Conservation (phyloP, 1,140 invertebrate genomes). For the Platyscapa corneri region DNA sequence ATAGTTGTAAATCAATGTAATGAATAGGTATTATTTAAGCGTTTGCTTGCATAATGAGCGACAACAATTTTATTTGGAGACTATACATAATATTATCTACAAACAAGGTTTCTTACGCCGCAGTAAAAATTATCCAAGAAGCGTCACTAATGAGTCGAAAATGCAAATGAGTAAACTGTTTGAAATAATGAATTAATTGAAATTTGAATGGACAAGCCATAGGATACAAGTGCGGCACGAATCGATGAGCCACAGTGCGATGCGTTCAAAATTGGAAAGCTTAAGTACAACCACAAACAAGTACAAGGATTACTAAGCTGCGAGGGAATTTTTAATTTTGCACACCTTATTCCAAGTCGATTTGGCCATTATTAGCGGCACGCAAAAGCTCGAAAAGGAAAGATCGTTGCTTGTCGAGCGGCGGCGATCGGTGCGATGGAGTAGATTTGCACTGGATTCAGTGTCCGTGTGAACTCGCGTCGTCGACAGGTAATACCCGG, state of each 20-base stretch:
- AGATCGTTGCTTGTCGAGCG: not conserved
- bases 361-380: slow-evolving; percentile 56
- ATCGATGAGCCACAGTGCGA: not conserved
- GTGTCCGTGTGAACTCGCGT: not conserved
- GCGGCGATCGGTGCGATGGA: not conserved
- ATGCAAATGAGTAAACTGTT: not conserved
- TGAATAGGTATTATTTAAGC: no score
- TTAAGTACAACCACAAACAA: no score
- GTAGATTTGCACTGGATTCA: not conserved
- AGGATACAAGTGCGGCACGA: no score
- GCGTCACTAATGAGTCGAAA: not conserved
- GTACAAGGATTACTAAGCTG: not conserved
- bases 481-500: slow-evolving; percentile 57
- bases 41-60: no score
- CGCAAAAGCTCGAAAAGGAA: not conserved
- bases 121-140: not conserved
- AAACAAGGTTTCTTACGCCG: no score
- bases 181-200: not conserved
- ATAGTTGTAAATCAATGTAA: no score
- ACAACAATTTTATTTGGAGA: no score
- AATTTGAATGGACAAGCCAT: not conserved
- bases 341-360: slow-evolving; percentile 60
- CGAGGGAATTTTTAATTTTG: not conserved
- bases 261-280: not conserved
- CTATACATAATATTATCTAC: no score